Evolutionary conservation across 2,113 vertebrate genomes (phyloP).

Genomic region (Neotragus moschatus): DNA sequence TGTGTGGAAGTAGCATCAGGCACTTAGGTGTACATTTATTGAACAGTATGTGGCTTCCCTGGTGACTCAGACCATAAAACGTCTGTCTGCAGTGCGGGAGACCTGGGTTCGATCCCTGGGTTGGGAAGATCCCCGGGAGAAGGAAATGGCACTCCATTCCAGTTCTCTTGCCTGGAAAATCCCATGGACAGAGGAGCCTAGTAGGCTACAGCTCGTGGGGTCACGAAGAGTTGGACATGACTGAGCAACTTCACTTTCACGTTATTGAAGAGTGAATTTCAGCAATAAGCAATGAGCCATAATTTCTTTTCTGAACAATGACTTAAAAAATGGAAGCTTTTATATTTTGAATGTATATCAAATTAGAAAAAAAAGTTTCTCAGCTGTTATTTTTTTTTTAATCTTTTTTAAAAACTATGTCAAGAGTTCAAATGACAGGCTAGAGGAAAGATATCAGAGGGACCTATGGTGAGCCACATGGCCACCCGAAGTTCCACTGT

Average conservation of each 20-base stretch:
- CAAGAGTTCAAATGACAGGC: neutral
- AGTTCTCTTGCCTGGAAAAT: neutral
- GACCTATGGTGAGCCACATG: neutral
- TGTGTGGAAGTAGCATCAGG: no score
- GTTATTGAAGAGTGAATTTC: neutral
- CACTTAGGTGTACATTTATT: neutral
- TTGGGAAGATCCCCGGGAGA: neutral
- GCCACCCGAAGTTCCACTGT: neutral
- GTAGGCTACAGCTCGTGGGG: neutral
- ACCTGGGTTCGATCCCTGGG: neutral
- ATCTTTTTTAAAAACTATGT: neutral
- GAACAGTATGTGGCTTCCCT: neutral
- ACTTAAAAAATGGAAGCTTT: neutral
- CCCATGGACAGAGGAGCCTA: neutral
- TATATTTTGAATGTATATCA: neutral
- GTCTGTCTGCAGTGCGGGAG: neutral
- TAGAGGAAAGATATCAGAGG: neutral
- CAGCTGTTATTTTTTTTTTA: neutral
- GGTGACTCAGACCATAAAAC: accelerated
- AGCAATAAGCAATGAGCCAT: neutral
- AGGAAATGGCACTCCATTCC: neutral
- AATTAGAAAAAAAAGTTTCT: neutral
- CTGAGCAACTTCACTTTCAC: neutral
- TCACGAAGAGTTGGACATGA: neutral
- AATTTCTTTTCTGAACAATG: neutral